Evolutionary conservation across 2,888 invertebrate genomes (phyloP).

Genomic region (Malacosoma neustria): DNA sequence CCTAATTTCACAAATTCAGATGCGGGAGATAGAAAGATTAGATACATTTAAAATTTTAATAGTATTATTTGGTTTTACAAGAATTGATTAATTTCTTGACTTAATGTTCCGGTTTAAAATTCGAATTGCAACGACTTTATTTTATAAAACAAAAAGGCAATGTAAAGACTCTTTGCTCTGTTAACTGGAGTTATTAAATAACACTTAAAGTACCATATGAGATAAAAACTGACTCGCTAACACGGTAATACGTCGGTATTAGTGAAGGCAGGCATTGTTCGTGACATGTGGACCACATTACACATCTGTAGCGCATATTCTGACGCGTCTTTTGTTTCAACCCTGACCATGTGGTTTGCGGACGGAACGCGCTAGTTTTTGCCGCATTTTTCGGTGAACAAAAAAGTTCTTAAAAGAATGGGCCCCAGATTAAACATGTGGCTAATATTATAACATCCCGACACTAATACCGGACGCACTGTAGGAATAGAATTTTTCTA

Average conservation of each 20-base stretch:
- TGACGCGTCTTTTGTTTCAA: slow-evolving; percentile 54
- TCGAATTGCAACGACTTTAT: too few relatives aligned
- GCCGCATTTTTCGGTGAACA: slow-evolving; percentile 36
- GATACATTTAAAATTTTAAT: too few relatives aligned
- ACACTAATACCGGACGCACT: slow-evolving; percentile 20
- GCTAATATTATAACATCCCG: slow-evolving; percentile 32
- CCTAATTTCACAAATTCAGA: too few relatives aligned
- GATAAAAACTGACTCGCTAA: slow-evolving; percentile 20
- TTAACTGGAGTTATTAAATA: not conserved
- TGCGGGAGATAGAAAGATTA: too few relatives aligned
- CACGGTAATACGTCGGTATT: slow-evolving; percentile 22
- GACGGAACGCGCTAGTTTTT: slow-evolving; percentile 47
- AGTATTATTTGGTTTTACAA: too few relatives aligned
- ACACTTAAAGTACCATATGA: slow-evolving; percentile 9
- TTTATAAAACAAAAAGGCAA: too few relatives aligned
- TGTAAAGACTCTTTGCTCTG: too few relatives aligned
- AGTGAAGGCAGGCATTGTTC: slow-evolving; percentile 43
- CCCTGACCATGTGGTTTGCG: slow-evolving; percentile 52
- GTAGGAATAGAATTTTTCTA: not conserved
- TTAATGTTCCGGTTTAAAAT: too few relatives aligned
- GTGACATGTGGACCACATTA: slow-evolving; percentile 39
- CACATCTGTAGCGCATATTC: slow-evolving; percentile 70
- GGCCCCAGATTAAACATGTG: slow-evolving; percentile 28
- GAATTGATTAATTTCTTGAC: too few relatives aligned
- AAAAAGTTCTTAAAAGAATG: slow-evolving; percentile 24